Percentiles rank a stretch among this genome's conserved stretches.
phyloP scores from a whole-genome alignment of 2,888 invertebrate species.

The Rhagonycha lutea region DNA sequence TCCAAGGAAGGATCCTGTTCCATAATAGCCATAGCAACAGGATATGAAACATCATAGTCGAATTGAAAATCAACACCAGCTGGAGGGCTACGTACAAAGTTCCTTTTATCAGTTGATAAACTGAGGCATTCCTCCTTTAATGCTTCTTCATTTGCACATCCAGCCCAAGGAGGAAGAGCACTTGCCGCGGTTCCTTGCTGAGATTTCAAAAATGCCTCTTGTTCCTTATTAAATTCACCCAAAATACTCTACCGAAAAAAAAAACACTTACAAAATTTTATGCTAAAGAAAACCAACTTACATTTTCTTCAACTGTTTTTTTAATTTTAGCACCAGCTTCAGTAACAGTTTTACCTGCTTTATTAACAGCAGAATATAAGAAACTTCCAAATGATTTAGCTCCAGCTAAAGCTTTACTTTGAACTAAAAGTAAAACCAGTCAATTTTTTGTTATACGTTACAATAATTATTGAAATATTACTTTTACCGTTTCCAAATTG shows the following conservation, averaged over 20 bases:
- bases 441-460: slow-evolving; percentile 19
- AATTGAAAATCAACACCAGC: slow-evolving; percentile 95
- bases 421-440: slow-evolving; percentile 64
- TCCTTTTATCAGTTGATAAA: slow-evolving; percentile 91
- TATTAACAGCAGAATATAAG: slow-evolving; percentile 93
- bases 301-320: slow-evolving; percentile 95
- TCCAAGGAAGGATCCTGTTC: slow-evolving; percentile 94
- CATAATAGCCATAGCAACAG: slow-evolving; percentile 92
- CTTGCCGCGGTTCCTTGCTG: slow-evolving; percentile 73
- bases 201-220: slow-evolving; percentile 92
- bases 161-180: slow-evolving; percentile 91
- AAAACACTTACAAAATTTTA: not conserved
- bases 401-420: slow-evolving; percentile 86
- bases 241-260: slow-evolving; percentile 76
- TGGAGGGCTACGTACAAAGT: slow-evolving; percentile 96
- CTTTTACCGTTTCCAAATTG: slow-evolving; percentile 75
- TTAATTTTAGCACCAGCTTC: slow-evolving; percentile 92
- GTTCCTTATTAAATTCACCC: slow-evolving; percentile 96
- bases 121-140: slow-evolving; percentile 95
- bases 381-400: slow-evolving; percentile 91
- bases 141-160: slow-evolving; percentile 90
- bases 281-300: slow-evolving; percentile 59
- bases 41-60: slow-evolving; percentile 90
- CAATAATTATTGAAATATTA: slow-evolving; percentile 34
- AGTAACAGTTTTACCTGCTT: slow-evolving; percentile 90